phyloP scores from a whole-genome alignment of 2,888 invertebrate genomes.

The Xanthorhoe spadicearia region DNA sequence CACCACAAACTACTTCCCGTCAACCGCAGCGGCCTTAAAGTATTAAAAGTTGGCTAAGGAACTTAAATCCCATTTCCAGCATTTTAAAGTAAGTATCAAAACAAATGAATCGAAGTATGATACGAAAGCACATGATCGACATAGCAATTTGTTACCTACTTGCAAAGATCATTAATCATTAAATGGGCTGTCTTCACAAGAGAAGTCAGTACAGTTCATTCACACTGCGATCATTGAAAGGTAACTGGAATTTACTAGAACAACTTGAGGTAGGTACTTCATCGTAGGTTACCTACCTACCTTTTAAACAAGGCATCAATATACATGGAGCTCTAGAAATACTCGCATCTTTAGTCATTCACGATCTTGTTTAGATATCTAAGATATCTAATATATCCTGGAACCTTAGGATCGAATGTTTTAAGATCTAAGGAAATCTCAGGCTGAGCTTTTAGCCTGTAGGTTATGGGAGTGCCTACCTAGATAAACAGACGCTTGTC shows the following conservation, averaged over 20 bases:
- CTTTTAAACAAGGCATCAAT: too few species aligned
- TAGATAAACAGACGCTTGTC: too few species aligned
- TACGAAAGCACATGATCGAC: conserved; percentile 23
- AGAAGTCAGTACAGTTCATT: conserved; percentile 22
- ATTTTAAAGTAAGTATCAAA: conserved; percentile 22
- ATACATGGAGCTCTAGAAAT: too few species aligned
- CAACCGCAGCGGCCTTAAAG: neutral
- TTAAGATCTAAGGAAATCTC: too few species aligned
- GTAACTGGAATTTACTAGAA: neutral
- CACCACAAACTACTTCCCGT: neutral
- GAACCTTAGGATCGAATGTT: too few species aligned
- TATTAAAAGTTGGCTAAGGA: neutral
- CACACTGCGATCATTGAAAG: conserved; percentile 3
- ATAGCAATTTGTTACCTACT: conserved; percentile 22
- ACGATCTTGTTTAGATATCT: too few species aligned
- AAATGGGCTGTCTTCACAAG: conserved; percentile 2
- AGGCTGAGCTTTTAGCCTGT: too few species aligned
- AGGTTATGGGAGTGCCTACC: too few species aligned
- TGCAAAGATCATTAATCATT: conserved; percentile 32
- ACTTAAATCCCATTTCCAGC: neutral
- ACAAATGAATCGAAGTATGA: conserved; percentile 9
- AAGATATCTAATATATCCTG: too few species aligned
- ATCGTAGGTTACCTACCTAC: too few species aligned
- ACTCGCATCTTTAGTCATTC: too few species aligned
- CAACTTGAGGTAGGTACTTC: conserved; percentile 2